phyloP scores from a whole-genome alignment of 2,888 invertebrate species.

The Chloroclysta siterata region DNA sequence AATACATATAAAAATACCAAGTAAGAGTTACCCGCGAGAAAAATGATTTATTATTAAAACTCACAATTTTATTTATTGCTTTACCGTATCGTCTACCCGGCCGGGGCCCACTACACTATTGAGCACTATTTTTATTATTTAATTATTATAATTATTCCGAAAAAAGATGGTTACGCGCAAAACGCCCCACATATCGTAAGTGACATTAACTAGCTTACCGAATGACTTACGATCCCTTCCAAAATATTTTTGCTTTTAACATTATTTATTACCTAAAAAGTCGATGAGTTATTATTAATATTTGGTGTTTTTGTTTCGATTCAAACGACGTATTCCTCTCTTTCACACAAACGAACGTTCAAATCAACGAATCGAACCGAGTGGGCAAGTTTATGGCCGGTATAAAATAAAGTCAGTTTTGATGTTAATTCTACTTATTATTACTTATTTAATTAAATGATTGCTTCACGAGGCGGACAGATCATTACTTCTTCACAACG shows the following conservation, averaged over 20 bases:
- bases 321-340: constrained; percentile 57
- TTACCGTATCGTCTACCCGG: constrained; percentile 62
- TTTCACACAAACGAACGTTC: constrained; percentile 41
- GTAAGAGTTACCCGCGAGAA: constrained; percentile 68
- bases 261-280: constrained; percentile 83
- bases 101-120: constrained; percentile 70
- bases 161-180: constrained; percentile 67
- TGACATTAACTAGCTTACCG: constrained; percentile 64
- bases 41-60: constrained; percentile 61
- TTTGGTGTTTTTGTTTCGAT: constrained; percentile 84
- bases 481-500: constrained; percentile 21
- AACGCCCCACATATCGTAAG: constrained; percentile 73
- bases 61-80: constrained; percentile 79
- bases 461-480: constrained; percentile 40
- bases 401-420: constrained; percentile 40
- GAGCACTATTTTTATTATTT: constrained; percentile 74
- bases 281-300: constrained; percentile 82
- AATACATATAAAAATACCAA: constrained; percentile 84
- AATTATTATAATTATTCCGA: constrained; percentile 70
- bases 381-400: constrained; percentile 24
- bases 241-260: constrained; percentile 76
- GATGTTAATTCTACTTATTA: background rate
- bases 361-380: constrained; percentile 39
- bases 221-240: constrained; percentile 71
- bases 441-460: constrained; percentile 21